Evolutionary conservation across 1,140 invertebrate genomes (phyloP).

Genomic region (Sesamia nonagrioides): DNA sequence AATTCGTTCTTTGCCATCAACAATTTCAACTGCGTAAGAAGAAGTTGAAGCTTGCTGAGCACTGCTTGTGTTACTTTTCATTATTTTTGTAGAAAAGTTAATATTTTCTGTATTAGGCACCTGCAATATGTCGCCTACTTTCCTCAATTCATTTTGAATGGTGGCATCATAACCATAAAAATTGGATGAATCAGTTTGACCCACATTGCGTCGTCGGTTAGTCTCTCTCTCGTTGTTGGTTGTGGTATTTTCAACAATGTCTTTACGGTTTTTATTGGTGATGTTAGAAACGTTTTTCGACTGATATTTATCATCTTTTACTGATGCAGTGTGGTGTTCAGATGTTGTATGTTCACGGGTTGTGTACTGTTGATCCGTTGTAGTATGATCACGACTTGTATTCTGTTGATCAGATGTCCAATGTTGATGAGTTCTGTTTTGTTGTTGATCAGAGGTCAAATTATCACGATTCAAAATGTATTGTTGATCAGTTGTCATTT

Average conservation of each 20-base stretch:
- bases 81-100: conserved; percentile 81
- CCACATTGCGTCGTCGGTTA: conserved; percentile 65
- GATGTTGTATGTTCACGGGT: conserved; percentile 14
- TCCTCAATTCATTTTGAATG: conserved; percentile 78
- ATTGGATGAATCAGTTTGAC: conserved; percentile 81
- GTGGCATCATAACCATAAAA: conserved; percentile 82
- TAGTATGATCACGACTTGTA: conserved; percentile 13
- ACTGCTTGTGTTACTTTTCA: conserved; percentile 83
- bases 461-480: conserved; percentile 11
- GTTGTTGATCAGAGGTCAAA: conserved; percentile 17
- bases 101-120: conserved; percentile 74
- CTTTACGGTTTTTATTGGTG: conserved; percentile 52
- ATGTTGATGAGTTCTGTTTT: conserved; percentile 3
- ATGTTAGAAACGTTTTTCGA: conserved; percentile 35
- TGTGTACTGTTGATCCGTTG: conserved; percentile 26
- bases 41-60: conserved; percentile 86
- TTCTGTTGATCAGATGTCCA: conserved; percentile 17
- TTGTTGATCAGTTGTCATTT: conserved; percentile 11
- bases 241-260: conserved; percentile 55
- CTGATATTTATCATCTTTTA: conserved; percentile 16
- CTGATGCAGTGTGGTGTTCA: conserved; percentile 12
- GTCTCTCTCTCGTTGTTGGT: conserved; percentile 52
- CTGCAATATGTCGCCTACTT: conserved; percentile 81
- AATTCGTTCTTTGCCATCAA: conserved; percentile 88
- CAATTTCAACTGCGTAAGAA: conserved; percentile 88